phyloP scores from a whole-genome alignment of 2,797 vertebrate genomes.

The Rhyacichthys aspro region DNA sequence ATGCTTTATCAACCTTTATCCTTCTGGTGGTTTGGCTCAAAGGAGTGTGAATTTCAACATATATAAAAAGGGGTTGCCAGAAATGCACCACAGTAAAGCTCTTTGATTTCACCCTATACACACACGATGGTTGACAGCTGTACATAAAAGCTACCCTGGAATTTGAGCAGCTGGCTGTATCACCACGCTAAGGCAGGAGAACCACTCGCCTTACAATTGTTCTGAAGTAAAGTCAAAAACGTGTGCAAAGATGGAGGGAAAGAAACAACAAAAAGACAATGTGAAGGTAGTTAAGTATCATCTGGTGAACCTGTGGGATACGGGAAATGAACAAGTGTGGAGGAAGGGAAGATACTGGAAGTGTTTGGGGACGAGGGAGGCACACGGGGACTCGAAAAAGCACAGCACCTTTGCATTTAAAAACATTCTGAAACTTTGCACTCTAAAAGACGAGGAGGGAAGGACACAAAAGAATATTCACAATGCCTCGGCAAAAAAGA shows the following conservation, averaged over 20 bases:
- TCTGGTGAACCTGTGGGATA: conserved; percentile 61
- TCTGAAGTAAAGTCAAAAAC: conserved; percentile 65
- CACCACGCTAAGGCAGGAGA: conserved; percentile 48
- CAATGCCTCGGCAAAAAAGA: conserved; percentile 55
- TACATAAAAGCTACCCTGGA: conserved; percentile 18
- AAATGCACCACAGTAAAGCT: conserved; percentile 9
- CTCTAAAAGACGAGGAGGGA: conserved; percentile 72
- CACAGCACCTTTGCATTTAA: conserved; percentile 75
- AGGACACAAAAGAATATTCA: conserved; percentile 82
- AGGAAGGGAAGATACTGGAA: conserved; percentile 47
- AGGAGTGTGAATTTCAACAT: conserved; percentile 7
- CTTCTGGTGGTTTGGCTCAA: conserved; percentile 32
- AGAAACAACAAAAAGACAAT: conserved; percentile 47
- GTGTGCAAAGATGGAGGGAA: conserved; percentile 33
- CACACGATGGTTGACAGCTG: conserved; percentile 27
- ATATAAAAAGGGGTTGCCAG: conserved; percentile 15
- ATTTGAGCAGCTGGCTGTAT: conserved; percentile 27
- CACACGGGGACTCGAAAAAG: conserved; percentile 74
- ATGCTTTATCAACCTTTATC: conserved; percentile 34
- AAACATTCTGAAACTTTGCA: conserved; percentile 75
- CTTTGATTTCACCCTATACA: conserved; percentile 35
- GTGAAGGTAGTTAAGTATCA: conserved; percentile 36
- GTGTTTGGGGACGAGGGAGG: conserved; percentile 65
- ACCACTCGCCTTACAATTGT: conserved; percentile 63
- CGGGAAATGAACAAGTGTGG: conserved; percentile 40